Evolutionary conservation across 2,888 invertebrate genomes (phyloP), one percentile per base, ranked within the genome.

Genomic region (Dusona sp.): DNA sequence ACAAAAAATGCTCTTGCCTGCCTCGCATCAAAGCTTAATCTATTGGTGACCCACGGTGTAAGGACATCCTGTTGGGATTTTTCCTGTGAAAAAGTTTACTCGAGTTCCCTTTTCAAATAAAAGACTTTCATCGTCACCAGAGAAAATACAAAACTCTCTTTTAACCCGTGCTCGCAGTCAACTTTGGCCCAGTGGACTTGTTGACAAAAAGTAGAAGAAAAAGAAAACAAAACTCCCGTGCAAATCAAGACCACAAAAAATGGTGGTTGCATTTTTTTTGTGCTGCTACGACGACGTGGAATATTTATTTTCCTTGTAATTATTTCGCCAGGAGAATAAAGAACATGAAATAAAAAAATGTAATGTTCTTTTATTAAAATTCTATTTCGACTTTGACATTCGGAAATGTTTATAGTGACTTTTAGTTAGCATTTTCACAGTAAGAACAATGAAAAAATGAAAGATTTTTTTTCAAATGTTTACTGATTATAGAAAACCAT

Each of bases 61-160:
- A 22, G 54, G 29, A n/a, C 19, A 42, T 67, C 45, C 33, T 13
- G 67, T 74, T 67, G 57, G 6, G 16, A 36, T 45, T 84, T 33
- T 36, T 48, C 29, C 67, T 33, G 45, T 70, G 68, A 33, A 48
- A 64, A 79, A 67, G 29, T 45, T 68, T 29, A 48, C 68, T 57
- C 74, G 54, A 42, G 65, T n/a, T 68, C n/a, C 48, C n/a, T 68
- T 33, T 54, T 51, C 51, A 51, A 74, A 54, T 64, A 65, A 64
- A 65, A 73, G 73, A 51, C 54, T 74, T 79, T 79, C 73, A 67
- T 48, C 33, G 73, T 68, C 67, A 68, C 36, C 8, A 68, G 29
- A 29, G 57, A 65, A 78, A 73, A 75, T 68, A 75, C 51, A 57
- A 68, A 79, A 61, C 25, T 38, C 57, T 1, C 57, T 64, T 67